These are phyloP conservation scores for Umimayanthus chanpuru DNA, from an alignment of 92 coral and sea anemone genomes.

Conservation along the genomic window DNA sequence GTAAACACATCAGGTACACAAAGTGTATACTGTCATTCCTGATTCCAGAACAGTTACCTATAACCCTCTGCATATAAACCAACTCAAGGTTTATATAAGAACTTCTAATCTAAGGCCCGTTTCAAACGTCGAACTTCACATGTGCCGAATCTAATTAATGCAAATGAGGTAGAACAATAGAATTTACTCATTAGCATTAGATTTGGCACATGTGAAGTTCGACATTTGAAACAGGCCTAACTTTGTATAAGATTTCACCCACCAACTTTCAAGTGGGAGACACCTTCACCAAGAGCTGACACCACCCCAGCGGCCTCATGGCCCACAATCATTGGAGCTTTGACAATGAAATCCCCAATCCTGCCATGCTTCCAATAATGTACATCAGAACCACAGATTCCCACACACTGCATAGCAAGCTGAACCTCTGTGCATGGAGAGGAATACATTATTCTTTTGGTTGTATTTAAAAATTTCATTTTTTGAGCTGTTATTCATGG, in stretches of 20 bases:
- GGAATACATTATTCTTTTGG: neutral
- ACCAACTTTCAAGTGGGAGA: slow-evolving; percentile 87
- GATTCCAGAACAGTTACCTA: neutral
- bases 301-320: slow-evolving; percentile 90
- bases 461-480: neutral
- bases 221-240: too few relatives aligned
- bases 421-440: slow-evolving; percentile 76
- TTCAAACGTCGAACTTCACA: too few relatives aligned
- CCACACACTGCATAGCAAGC: slow-evolving; percentile 90
- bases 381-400: slow-evolving; percentile 99
- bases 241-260: slow-evolving; percentile 3
- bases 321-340: slow-evolving; percentile 91
- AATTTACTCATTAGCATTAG: too few relatives aligned
- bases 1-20: too few relatives aligned
- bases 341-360: slow-evolving; percentile 88
- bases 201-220: too few relatives aligned
- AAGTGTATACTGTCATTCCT: neutral
- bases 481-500: too few relatives aligned
- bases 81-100: neutral
- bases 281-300: slow-evolving; percentile 93
- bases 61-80: neutral
- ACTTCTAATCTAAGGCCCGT: too few relatives aligned
- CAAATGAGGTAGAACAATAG: too few relatives aligned
- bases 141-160: too few relatives aligned
- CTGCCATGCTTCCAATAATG: slow-evolving; percentile 90